Conservation (phyloP, 2,888 invertebrate species). For the Clivina fossor region DNA sequence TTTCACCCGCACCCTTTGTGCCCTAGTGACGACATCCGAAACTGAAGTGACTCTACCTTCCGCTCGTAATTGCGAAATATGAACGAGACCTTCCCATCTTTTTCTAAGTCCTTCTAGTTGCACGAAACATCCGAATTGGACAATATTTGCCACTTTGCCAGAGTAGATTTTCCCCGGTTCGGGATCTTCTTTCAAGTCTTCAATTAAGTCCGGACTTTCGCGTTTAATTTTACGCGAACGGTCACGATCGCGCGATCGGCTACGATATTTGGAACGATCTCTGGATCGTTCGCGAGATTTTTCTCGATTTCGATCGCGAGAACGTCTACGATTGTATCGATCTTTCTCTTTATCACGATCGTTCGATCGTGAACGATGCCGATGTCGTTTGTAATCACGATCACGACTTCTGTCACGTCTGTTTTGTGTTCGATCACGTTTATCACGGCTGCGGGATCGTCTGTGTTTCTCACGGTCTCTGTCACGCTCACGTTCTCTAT, state of each 20-base stretch:
- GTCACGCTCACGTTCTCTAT: slow-evolving; percentile 43
- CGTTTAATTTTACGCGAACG: slow-evolving; percentile 40
- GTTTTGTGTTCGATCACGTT: slow-evolving; percentile 25
- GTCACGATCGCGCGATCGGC: slow-evolving; percentile 41
- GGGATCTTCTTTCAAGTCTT: slow-evolving; percentile 70
- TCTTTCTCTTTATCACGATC: no score
- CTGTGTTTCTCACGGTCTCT: slow-evolving; percentile 47
- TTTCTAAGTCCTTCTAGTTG: slow-evolving; percentile 89
- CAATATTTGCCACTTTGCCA: slow-evolving; percentile 93
- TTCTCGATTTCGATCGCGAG: slow-evolving; percentile 45
- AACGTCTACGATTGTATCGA: slow-evolving; percentile 40
- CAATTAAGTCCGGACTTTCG: slow-evolving; percentile 53
- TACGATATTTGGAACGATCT: slow-evolving; percentile 39
- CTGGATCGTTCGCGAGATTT: slow-evolving; percentile 46
- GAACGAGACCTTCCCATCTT: slow-evolving; percentile 94
- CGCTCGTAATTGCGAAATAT: slow-evolving; percentile 90
- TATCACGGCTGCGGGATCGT: slow-evolving; percentile 38
- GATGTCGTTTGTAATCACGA: slow-evolving; percentile 31
- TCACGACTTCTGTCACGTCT: slow-evolving; percentile 49
- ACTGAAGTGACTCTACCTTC: slow-evolving; percentile 95
- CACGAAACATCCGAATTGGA: slow-evolving; percentile 98
- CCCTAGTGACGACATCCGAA: slow-evolving; percentile 87
- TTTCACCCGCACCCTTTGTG: slow-evolving; percentile 87
- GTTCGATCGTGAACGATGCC: no score
- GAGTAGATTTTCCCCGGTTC: slow-evolving; percentile 85